These are phyloP conservation scores for Rhea pennata DNA, from an alignment of 2,113 vertebrate genomes.

Conservation along the genomic window DNA sequence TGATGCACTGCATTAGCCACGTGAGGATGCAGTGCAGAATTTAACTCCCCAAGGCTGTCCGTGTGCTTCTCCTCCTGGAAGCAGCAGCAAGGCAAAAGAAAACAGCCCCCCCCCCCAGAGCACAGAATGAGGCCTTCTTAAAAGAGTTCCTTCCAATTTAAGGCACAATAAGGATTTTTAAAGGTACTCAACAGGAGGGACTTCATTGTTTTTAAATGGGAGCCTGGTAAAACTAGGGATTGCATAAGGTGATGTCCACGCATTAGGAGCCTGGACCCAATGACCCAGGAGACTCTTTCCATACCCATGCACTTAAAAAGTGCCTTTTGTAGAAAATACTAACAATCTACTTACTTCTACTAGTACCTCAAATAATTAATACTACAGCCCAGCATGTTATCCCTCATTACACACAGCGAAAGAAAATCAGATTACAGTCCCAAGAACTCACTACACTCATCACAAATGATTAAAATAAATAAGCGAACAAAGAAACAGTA, in stretches of 20 bases:
- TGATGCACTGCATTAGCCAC: not conserved
- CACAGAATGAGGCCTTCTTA: not conserved
- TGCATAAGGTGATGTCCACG: not conserved
- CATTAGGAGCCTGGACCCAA: accelerated
- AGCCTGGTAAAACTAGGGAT: not conserved
- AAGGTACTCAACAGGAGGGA: not conserved
- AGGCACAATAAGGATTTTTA: not conserved
- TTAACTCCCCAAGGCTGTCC: not conserved
- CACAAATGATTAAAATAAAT: not conserved
- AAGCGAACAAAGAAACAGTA: not conserved
- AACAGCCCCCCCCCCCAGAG: not conserved
- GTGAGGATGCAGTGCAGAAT: not conserved
- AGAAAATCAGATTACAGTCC: not conserved
- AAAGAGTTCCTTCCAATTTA: not conserved
- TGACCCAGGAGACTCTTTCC: not conserved
- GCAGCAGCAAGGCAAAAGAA: accelerated
- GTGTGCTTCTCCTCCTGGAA: not conserved
- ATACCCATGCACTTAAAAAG: not conserved
- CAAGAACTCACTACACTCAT: accelerated
- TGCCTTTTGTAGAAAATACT: accelerated
- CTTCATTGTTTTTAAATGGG: not conserved
- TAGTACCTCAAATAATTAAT: not conserved
- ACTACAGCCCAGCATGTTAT: not conserved
- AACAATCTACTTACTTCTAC: not conserved
- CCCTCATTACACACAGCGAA: accelerated